These are phyloP conservation scores for Micrasema longulum DNA, from an alignment of 1,140 invertebrate species.

Conservation along the genomic window DNA sequence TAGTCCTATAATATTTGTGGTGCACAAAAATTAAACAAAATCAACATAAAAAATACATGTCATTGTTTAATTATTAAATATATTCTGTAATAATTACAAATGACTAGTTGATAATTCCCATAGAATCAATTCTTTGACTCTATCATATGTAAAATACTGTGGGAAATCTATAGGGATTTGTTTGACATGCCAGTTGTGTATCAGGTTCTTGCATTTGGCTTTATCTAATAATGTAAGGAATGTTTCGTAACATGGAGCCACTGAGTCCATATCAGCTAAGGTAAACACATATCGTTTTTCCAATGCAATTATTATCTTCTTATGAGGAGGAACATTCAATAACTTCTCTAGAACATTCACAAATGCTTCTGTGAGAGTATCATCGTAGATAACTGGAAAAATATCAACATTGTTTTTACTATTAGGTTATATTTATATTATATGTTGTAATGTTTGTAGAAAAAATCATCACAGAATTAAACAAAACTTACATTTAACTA, in stretches of 20 bases:
- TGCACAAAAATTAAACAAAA: no score
- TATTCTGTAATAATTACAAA: no score
- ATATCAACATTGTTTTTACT: no score
- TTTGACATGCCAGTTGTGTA: constrained; percentile 71
- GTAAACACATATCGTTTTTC: constrained; percentile 92
- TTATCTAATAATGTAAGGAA: constrained; percentile 74
- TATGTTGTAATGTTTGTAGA: no score
- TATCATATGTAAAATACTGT: constrained; percentile 85
- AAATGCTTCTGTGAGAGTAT: constrained; percentile 85
- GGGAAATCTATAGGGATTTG: constrained; percentile 79
- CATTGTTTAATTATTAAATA: no score
- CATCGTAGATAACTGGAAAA: constrained; percentile 87
- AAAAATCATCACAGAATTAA: no score
- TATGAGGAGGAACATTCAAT: constrained; percentile 70
- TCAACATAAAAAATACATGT: no score
- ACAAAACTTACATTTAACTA: no score
- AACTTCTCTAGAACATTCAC: constrained; percentile 79
- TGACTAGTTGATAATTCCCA: constrained; percentile 72
- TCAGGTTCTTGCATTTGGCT: constrained; percentile 62
- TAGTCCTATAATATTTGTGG: no score
- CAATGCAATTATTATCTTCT: constrained; percentile 81
- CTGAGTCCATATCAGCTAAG: constrained; percentile 79
- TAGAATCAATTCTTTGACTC: constrained; percentile 80
- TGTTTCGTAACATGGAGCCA: constrained; percentile 87
- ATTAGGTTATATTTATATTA: no score